phyloP scores from a whole-genome alignment of 2,888 invertebrate species.

The Fissipunctia ypsillon region DNA sequence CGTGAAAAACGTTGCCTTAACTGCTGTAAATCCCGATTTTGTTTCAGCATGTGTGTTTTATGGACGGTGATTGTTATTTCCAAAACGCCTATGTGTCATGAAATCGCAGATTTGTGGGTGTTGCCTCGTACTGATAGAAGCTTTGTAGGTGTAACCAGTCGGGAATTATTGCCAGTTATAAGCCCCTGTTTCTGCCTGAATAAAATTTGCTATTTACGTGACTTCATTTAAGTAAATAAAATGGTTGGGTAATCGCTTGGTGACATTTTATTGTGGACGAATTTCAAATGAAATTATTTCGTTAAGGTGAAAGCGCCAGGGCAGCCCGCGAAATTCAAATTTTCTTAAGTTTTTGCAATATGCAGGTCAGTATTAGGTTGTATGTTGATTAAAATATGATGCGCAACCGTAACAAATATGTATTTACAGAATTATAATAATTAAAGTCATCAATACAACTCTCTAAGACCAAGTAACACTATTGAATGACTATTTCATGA shows the following conservation, averaged over 20 bases:
- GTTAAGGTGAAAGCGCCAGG: no score
- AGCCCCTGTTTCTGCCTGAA: constrained; percentile 59
- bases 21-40: constrained; percentile 45
- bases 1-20: constrained; percentile 22
- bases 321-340: no score
- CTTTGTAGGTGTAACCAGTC: constrained; percentile 58
- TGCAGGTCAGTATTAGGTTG: no score
- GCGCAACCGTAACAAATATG: no score
- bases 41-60: constrained; percentile 67
- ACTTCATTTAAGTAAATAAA: constrained; percentile 54
- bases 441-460: no score
- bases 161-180: constrained; percentile 67
- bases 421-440: no score
- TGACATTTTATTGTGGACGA: constrained; percentile 15
- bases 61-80: constrained; percentile 68
- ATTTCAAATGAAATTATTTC: constrained; percentile 16
- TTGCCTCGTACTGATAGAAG: constrained; percentile 67
- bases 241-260: constrained; percentile 33
- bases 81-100: constrained; percentile 58
- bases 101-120: constrained; percentile 67
- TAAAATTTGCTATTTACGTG: constrained; percentile 68
- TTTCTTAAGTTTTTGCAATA: no score
- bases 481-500: no score
- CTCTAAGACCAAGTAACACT: no score
- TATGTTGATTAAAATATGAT: no score